These are phyloP conservation scores for Herminia tarsipennalis DNA, from an alignment of 2,888 invertebrate genomes.

Conservation along the genomic window DNA sequence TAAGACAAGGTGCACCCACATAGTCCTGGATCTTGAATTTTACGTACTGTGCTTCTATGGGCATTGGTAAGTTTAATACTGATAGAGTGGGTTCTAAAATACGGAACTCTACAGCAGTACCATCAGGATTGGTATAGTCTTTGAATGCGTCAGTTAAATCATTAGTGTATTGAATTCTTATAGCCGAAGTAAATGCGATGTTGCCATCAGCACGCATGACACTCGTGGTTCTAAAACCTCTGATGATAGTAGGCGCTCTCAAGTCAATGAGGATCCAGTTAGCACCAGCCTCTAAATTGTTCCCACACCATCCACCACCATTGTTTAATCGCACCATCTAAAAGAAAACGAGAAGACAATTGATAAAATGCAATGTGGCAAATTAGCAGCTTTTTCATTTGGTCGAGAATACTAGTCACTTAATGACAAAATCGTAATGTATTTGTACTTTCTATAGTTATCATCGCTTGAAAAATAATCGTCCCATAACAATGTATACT, in stretches of 20 bases:
- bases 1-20: constrained; percentile 94
- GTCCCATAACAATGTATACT: constrained; percentile 47
- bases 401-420: too few species aligned
- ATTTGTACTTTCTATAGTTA: too few species aligned
- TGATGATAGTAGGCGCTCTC: constrained; percentile 94
- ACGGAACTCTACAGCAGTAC: constrained; percentile 96
- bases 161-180: constrained; percentile 95
- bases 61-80: constrained; percentile 94
- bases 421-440: too few species aligned
- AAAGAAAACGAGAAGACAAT: constrained; percentile 37
- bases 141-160: constrained; percentile 95
- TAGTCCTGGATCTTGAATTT: constrained; percentile 95
- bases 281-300: constrained; percentile 92
- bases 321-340: constrained; percentile 94
- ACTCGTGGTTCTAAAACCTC: constrained; percentile 96
- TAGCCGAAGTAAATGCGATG: constrained; percentile 95
- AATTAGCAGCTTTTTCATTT: too few species aligned
- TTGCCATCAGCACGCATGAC: constrained; percentile 93
- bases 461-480: background rate
- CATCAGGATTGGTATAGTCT: constrained; percentile 96
- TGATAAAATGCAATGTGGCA: too few species aligned
- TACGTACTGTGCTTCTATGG: constrained; percentile 95
- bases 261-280: constrained; percentile 96
- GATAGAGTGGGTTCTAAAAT: constrained; percentile 96
- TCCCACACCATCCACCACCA: constrained; percentile 96